Evolutionary conservation across 1,140 invertebrate species (phyloP), one percentile per base, ranked within the genome.

Genomic region (Brachionus rubens): DNA sequence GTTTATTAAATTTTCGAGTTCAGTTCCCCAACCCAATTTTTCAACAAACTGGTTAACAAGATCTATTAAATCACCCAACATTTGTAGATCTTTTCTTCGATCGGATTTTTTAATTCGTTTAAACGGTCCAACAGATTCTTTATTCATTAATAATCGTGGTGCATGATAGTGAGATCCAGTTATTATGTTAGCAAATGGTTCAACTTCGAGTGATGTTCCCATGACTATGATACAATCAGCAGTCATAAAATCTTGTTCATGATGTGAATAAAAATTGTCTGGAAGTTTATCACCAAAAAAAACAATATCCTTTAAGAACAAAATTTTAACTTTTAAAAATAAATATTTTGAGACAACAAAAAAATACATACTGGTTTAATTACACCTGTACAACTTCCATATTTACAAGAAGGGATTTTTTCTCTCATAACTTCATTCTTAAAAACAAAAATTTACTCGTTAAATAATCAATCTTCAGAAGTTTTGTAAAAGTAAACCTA

Each of bases 281-380:
- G 92, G 91, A 26, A 96, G 84, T 80, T 91, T 91, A 85, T 96
- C 93, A 14, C 93, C 93, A 83, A 95, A 96, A 85, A 96, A 96
- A 24, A 94, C 92, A 80, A 96, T 95, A 81, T 96, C 92, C 65
- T 93, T 93, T 83, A 96, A 96, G 89, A 95, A 67, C 70, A 12
- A 68, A 43, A 14, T 5, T 43, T 16, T n/a, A n/a, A n/a, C n/a
- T n/a, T n/a, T n/a, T n/a, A n/a, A n/a, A n/a, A n/a, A n/a, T n/a
- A n/a, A n/a, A n/a, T n/a, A n/a, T n/a, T n/a, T n/a, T n/a, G n/a
- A n/a, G n/a, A n/a, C n/a, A n/a, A n/a, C n/a, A n/a, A n/a, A n/a
- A n/a, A n/a, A 48, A 12, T 67, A 41, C 40, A 14, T 70, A 70
- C 65, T 0, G 65, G 65, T 70, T 70, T 70, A 33, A 70, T 46